Base-by-base conservation (phyloP, 23 tunicate genomes). In the Trididemnum miniatum region DNA sequence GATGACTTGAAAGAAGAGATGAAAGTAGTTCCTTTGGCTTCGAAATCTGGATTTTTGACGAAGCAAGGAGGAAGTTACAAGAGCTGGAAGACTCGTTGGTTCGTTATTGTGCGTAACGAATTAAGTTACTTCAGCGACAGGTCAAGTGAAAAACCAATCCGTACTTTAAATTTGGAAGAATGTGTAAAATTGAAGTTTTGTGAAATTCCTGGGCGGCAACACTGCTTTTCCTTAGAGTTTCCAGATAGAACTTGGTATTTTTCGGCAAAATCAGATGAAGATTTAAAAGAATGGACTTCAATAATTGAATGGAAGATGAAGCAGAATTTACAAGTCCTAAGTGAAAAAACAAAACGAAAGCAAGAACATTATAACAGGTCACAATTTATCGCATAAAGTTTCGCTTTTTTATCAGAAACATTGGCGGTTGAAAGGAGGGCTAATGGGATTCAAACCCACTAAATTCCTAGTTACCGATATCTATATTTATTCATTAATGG, bases 41-140 rank as follows among this genome's bases (percentile, higher is more conserved):
- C 97, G 23, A 91, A 91, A 65, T 84, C 97, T 5, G 97, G 97
- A 4, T 91, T 65, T 36, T 77, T 91, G 3, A 91, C 90, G 25
- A 91, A 91, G 71, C 97, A 91, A 74, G 97, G 89, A 15, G 81
- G 83, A 23, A 77, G 77, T 33, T 65, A 83, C 20, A 91, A 91
- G 76, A 76, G 63, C 59, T 89, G 77, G 90, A 86, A 86, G 36
- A 40, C 38, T 25, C 84, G 90, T 12, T 86, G 90, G 90, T 86
- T 86, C 71, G 90, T 86, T 4, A 33, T 84, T 20, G 54, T 86
- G 5, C 65, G 72, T 0, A 78, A 86, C 67, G 85, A 79, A n/a
- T 52, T 86, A 1, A 86, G 90, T 37, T 86, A 86, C 35, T 91
- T 73, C 35, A 85, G 71, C 54, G 80, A 69, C 52, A 51, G 86